phyloP scores from a whole-genome alignment of 2,113 vertebrate genomes.

The Sceloporus tristichus region DNA sequence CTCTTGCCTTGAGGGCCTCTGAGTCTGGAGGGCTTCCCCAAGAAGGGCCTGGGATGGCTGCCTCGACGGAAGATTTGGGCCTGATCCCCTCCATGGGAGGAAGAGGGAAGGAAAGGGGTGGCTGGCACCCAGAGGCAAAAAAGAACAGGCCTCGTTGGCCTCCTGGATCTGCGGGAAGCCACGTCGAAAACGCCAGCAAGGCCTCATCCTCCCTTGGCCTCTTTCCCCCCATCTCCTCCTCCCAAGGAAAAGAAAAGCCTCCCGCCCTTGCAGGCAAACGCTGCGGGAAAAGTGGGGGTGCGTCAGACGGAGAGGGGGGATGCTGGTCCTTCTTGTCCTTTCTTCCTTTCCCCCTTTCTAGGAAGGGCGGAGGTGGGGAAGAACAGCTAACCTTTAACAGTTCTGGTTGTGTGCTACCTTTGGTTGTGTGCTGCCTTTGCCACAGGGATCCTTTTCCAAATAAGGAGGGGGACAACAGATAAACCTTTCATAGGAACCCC shows the following conservation, averaged over 20 bases:
- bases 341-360: background rate
- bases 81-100: background rate
- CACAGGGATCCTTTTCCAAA: background rate
- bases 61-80: background rate
- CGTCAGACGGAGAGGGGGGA: background rate
- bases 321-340: background rate
- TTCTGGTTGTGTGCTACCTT: background rate
- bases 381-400: background rate
- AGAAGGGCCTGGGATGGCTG: background rate
- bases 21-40: too few species aligned
- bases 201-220: constrained; percentile 14
- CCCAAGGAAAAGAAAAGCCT: background rate
- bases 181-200: background rate
- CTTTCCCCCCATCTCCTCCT: background rate
- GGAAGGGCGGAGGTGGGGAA: background rate
- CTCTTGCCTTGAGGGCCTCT: too few species aligned
- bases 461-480: background rate
- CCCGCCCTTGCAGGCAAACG: constrained; percentile 14
- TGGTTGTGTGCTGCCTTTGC: background rate
- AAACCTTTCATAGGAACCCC: too few species aligned
- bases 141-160: background rate
- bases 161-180: background rate
- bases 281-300: constrained; percentile 16
- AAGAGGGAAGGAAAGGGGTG: background rate
- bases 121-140: background rate